Percentiles rank a stretch among this genome's conserved stretches.
phyloP scores from a whole-genome alignment of 2,888 invertebrate species.

The Anoncus sp. region DNA sequence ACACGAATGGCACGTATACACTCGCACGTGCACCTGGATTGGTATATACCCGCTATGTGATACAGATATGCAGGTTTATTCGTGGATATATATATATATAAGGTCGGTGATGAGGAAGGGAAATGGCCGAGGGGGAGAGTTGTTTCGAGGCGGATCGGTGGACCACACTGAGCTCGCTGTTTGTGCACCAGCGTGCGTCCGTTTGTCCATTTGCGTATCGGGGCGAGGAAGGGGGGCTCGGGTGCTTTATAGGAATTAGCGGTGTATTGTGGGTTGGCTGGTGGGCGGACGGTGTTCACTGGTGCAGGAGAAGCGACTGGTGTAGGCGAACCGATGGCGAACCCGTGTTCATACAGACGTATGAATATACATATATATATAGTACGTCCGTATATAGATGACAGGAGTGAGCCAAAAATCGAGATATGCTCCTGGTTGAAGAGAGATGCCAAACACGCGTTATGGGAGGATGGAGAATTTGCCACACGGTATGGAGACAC shows the following conservation, averaged over 20 bases:
- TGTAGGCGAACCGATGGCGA: conserved; percentile 62
- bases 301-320: conserved; percentile 74
- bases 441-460: conserved; percentile 19
- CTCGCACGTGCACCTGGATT: background rate
- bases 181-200: conserved; percentile 74
- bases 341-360: conserved; percentile 4
- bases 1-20: background rate
- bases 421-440: conserved; percentile 46
- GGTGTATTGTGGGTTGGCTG: conserved; percentile 81
- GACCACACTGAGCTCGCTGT: conserved; percentile 62
- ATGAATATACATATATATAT: background rate
- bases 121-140: conserved; percentile 40
- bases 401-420: conserved; percentile 37
- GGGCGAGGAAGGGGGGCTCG: conserved; percentile 47
- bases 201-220: conserved; percentile 82
- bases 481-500: background rate
- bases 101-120: too few relatives aligned
- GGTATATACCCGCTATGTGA: background rate
- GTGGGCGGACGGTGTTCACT: conserved; percentile 78
- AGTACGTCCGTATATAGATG: conserved; percentile 1
- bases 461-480: conserved; percentile 33
- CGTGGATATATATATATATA: conserved; percentile 29
- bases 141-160: conserved; percentile 68
- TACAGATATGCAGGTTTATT: conserved; percentile 38
- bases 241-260: conserved; percentile 82